Conservation (phyloP, 2,797 vertebrate genomes). For the Trematomus bernacchii region DNA sequence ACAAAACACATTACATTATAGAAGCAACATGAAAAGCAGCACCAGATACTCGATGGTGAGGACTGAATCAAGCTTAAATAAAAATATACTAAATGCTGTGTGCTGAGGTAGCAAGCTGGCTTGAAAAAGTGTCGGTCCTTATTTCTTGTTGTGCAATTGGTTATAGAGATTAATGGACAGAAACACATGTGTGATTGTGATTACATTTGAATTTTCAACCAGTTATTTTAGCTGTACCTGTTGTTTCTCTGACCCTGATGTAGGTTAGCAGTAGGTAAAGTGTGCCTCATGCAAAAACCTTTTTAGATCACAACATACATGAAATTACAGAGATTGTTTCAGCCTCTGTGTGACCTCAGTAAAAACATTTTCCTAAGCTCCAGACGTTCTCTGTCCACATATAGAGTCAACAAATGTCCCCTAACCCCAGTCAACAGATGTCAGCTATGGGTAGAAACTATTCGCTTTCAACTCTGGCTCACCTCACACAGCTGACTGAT, state of each 20-base stretch:
- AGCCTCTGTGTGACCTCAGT: background rate
- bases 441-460: constrained; percentile 15
- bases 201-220: background rate
- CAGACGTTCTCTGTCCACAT: background rate
- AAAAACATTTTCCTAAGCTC: background rate
- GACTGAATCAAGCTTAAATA: too few relatives aligned
- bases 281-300: background rate
- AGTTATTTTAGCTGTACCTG: constrained; percentile 1
- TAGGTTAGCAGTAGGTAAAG: background rate
- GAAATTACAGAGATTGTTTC: constrained; percentile 3
- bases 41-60: too few relatives aligned
- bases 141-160: background rate
- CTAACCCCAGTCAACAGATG: constrained; percentile 4
- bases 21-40: too few relatives aligned
- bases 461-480: constrained; percentile 38
- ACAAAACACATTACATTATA: too few relatives aligned
- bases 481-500: constrained; percentile 46
- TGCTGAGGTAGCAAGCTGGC: too few relatives aligned
- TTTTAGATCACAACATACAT: background rate
- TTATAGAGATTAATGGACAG: background rate
- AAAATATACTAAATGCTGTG: too few relatives aligned
- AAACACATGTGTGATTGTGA: background rate
- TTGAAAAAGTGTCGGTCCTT: too few relatives aligned
- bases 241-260: background rate
- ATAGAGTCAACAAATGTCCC: constrained; percentile 5